A percentile compares a stretch with the other conserved stretches of the same genome.
These are phyloP conservation scores for Lamellibrachia luymesi DNA, from an alignment of 1,140 invertebrate species.

Conservation along the genomic window DNA sequence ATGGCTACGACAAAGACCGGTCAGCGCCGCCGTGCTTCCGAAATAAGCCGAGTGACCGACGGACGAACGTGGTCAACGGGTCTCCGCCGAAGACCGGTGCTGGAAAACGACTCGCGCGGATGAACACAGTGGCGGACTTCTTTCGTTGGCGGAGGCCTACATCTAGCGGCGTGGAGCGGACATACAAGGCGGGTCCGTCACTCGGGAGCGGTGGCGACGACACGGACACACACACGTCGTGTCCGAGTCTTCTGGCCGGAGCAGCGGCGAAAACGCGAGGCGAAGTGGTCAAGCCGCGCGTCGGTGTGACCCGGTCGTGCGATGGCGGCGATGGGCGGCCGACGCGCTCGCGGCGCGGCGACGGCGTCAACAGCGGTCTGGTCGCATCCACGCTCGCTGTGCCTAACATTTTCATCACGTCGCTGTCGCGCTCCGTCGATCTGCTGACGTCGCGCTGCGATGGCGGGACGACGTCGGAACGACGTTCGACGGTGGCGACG, in stretches of 20 bases:
- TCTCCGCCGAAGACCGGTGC: not conserved
- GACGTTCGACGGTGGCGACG: not conserved
- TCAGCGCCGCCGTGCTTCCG: not conserved
- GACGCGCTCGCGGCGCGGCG: not conserved
- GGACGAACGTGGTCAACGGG: not conserved
- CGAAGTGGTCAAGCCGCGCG: not conserved
- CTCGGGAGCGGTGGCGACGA: not conserved
- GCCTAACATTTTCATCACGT: not conserved
- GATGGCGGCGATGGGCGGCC: not conserved
- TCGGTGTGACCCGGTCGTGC: not conserved
- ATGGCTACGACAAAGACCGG: not conserved
- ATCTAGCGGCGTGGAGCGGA: not conserved
- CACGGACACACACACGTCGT: not conserved
- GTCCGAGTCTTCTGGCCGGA: not conserved
- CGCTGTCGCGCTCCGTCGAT: not conserved
- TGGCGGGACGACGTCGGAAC: not conserved
- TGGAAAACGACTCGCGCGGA: not conserved
- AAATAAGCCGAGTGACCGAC: not conserved
- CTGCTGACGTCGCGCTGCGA: not conserved
- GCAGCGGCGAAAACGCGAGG: not conserved
- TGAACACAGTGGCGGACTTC: not conserved
- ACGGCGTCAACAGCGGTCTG: not conserved
- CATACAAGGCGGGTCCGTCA: not conserved
- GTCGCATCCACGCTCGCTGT: not conserved
- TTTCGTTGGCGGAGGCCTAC: not conserved